A percentile compares a stretch with the other conserved stretches of the same genome.
These are phyloP conservation scores for Acanthoscelides obtectus DNA, from an alignment of 2,888 invertebrate species.

Conservation along the genomic window DNA sequence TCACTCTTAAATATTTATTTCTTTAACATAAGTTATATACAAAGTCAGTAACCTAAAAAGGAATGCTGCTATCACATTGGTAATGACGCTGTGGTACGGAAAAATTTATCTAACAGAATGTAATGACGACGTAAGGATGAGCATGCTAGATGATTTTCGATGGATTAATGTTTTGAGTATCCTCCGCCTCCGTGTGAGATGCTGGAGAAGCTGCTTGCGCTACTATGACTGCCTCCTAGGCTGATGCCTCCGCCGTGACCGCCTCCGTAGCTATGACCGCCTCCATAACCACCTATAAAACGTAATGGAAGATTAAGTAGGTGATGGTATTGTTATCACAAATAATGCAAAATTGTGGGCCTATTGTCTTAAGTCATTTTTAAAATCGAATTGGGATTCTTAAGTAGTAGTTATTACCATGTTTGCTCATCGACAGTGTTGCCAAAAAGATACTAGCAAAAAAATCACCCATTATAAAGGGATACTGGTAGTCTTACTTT, in stretches of 20 bases:
- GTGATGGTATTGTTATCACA: too few relatives aligned
- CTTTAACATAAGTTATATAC: too few relatives aligned
- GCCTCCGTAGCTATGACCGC: conserved; percentile 17
- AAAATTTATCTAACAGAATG: conserved; percentile 11
- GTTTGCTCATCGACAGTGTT: too few relatives aligned
- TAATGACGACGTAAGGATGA: conserved; percentile 10
- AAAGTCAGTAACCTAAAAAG: conserved; percentile 14
- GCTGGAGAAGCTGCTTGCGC: conserved; percentile 31
- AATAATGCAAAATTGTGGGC: too few relatives aligned
- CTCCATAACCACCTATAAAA: conserved; percentile 14
- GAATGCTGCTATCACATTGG: conserved; percentile 27
- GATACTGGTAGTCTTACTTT: too few relatives aligned
- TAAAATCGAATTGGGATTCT: too few relatives aligned
- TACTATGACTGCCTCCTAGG: conserved; percentile 12
- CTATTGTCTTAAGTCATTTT: too few relatives aligned
- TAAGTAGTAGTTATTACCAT: too few relatives aligned
- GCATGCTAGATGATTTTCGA: conserved; percentile 5
- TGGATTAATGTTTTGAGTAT: conserved; percentile 22
- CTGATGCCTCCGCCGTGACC: conserved; percentile 14
- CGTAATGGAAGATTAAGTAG: too few relatives aligned
- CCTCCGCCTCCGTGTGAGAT: conserved; percentile 27
- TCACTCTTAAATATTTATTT: too few relatives aligned
- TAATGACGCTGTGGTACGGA: conserved; percentile 10
- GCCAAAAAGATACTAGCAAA: too few relatives aligned
- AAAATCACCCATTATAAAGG: too few relatives aligned